Percentiles rank a stretch among this genome's conserved stretches.
Conservation (phyloP, 2,797 vertebrate genomes). For the Acipenser ruthenus region DNA sequence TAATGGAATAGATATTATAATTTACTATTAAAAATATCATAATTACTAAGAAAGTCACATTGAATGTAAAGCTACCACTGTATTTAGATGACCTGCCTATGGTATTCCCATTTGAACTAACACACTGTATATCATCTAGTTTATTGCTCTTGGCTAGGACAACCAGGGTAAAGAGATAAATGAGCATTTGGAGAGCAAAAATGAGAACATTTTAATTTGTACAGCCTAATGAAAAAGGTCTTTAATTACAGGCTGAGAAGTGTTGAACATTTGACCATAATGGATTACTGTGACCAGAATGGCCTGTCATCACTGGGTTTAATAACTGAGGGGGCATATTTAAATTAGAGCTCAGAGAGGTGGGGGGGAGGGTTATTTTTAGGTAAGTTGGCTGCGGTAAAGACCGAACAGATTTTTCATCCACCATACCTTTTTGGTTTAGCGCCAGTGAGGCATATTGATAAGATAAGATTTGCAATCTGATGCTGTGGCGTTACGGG, state of each 20-base stretch:
- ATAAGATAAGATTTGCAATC: conserved; percentile 24
- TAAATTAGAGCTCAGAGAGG: conserved; percentile 19
- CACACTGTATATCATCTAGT: not conserved
- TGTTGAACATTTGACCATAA: conserved; percentile 4
- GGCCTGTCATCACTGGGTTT: conserved; percentile 19
- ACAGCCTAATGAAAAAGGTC: not conserved
- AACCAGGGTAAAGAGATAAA: not conserved
- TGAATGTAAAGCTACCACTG: too few relatives aligned
- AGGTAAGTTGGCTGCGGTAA: conserved; percentile 28
- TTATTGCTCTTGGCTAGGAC: conserved; percentile 4
- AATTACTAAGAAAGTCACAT: too few relatives aligned
- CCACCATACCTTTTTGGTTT: conserved; percentile 26
- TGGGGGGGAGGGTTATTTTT: conserved; percentile 35
- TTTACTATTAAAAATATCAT: too few relatives aligned
- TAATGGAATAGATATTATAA: too few relatives aligned
- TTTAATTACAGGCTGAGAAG: conserved; percentile 12
- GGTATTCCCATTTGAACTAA: too few relatives aligned
- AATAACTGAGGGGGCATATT: conserved; percentile 46
- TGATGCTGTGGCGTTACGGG: conserved; percentile 15
- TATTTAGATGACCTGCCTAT: too few relatives aligned
- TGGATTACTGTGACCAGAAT: conserved; percentile 5
- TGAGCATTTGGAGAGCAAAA: conserved; percentile 1
- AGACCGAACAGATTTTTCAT: conserved; percentile 10
- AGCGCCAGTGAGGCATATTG: conserved; percentile 21
- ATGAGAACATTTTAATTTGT: conserved; percentile 5